A percentile compares a stretch with the other conserved stretches of the same genome.
Conservation (phyloP, 1,140 invertebrate genomes). For the Ctenoplectra terminalis region DNA sequence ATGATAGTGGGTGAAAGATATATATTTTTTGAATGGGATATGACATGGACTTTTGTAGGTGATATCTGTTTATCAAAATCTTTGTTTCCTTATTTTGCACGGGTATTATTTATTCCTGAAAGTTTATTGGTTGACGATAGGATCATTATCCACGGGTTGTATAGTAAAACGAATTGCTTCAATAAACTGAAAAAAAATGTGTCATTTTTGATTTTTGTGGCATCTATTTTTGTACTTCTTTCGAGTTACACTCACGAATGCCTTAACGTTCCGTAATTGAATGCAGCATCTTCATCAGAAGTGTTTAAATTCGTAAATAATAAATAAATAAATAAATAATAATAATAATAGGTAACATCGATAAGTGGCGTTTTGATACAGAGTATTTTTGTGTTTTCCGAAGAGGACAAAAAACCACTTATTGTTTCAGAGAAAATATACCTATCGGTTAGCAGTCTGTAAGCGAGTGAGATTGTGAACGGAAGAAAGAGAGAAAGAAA, state of each 20-base stretch:
- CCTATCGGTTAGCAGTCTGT: slow-evolving; percentile 45
- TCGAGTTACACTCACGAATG: slow-evolving; percentile 43
- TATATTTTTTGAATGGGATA: slow-evolving; percentile 17
- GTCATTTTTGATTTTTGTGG: slow-evolving; percentile 36
- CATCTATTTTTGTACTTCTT: slow-evolving; percentile 51
- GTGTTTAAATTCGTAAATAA: slow-evolving; percentile 34
- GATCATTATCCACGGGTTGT: slow-evolving; percentile 35
- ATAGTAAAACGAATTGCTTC: slow-evolving; percentile 34
- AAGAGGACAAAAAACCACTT: slow-evolving; percentile 42
- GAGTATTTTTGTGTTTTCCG: slow-evolving; percentile 47
- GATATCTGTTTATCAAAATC: neutral
- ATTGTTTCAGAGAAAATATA: slow-evolving; percentile 49
- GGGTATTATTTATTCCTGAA: neutral
- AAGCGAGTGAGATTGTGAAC: slow-evolving; percentile 30
- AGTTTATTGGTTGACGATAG: slow-evolving; percentile 20
- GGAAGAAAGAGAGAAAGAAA: slow-evolving; percentile 51
- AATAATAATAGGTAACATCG: slow-evolving; percentile 36
- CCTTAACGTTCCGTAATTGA: slow-evolving; percentile 41
- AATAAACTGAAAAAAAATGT: slow-evolving; percentile 35
- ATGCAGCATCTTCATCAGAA: slow-evolving; percentile 51
- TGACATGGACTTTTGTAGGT: neutral
- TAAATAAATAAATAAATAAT: slow-evolving; percentile 14
- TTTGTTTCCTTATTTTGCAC: slow-evolving; percentile 3
- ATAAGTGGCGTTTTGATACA: slow-evolving; percentile 46
- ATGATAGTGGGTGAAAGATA: slow-evolving; percentile 15